phyloP scores from a whole-genome alignment of 2,113 vertebrate species.

The Toxotes jaculatrix region DNA sequence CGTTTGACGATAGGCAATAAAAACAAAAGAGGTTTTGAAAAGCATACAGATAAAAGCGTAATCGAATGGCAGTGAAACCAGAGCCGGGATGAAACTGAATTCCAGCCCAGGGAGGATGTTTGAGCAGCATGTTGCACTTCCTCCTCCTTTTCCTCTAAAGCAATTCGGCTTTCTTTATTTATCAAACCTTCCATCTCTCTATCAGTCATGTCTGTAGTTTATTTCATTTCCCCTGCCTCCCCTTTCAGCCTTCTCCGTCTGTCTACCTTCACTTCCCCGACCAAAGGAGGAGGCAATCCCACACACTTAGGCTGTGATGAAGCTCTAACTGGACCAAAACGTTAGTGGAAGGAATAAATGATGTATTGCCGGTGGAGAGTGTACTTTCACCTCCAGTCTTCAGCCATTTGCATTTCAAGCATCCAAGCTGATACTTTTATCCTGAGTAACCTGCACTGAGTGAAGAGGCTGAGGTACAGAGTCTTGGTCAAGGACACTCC shows the following conservation, averaged over 20 bases:
- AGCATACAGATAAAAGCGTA: constrained; percentile 8
- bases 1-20: constrained; percentile 11
- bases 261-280: not conserved
- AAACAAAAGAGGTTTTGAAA: constrained; percentile 9
- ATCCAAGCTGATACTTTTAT: constrained; percentile 36
- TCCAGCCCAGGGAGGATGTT: constrained; percentile 9
- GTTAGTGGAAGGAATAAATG: constrained; percentile 36
- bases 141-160: not conserved
- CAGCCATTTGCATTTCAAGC: constrained; percentile 52
- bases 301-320: constrained; percentile 18
- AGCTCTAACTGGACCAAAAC: constrained; percentile 18
- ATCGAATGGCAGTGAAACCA: constrained; percentile 6
- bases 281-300: constrained; percentile 3
- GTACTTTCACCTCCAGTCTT: constrained; percentile 22
- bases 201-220: not conserved
- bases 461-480: constrained; percentile 22
- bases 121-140: constrained; percentile 6
- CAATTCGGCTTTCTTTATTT: constrained; percentile 6
- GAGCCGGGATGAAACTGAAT: constrained; percentile 13
- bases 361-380: constrained; percentile 6
- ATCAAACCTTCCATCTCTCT: not conserved
- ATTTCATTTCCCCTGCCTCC: constrained; percentile 10
- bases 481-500: constrained; percentile 27
- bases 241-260: not conserved
- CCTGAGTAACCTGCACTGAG: not conserved